A percentile compares a stretch with the other conserved stretches of the same genome.
These are phyloP conservation scores for Eremophila alpestris DNA, from an alignment of 2,797 vertebrate species.

Conservation along the genomic window DNA sequence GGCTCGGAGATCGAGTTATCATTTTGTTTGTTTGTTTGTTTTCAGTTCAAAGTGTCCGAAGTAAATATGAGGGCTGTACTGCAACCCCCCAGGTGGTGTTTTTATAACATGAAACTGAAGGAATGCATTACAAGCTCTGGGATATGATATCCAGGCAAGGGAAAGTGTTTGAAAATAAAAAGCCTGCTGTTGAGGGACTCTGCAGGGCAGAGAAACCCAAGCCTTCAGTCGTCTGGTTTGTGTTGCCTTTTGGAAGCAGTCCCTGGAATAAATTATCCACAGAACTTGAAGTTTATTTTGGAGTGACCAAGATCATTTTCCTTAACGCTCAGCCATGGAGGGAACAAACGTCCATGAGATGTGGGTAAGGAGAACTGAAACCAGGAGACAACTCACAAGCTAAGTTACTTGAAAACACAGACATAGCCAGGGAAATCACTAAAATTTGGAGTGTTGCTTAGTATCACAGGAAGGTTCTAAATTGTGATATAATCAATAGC, in stretches of 20 bases:
- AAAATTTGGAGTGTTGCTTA: neutral
- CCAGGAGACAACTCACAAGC: neutral
- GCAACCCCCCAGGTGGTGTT: neutral
- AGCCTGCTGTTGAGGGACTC: neutral
- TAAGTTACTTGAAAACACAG: neutral
- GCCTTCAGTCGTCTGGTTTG: neutral
- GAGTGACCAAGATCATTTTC: neutral
- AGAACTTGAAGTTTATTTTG: slow-evolving; percentile 14
- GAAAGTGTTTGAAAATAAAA: slow-evolving; percentile 18
- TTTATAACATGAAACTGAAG: neutral
- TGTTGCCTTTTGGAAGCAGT: slow-evolving; percentile 8
- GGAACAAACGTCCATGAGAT: neutral
- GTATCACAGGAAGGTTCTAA: neutral
- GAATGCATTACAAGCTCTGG: neutral
- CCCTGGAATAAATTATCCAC: neutral
- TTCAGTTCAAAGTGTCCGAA: neutral
- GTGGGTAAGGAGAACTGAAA: neutral
- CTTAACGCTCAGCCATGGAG: neutral
- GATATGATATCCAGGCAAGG: neutral
- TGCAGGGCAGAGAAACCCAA: neutral
- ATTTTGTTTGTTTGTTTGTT: neutral
- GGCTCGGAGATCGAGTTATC: neutral
- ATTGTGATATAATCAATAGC: neutral
- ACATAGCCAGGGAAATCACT: neutral
- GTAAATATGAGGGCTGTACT: neutral